These are phyloP conservation scores for Drosophila infuscata DNA, from an alignment of 2,888 invertebrate genomes.

Conservation along the genomic window DNA sequence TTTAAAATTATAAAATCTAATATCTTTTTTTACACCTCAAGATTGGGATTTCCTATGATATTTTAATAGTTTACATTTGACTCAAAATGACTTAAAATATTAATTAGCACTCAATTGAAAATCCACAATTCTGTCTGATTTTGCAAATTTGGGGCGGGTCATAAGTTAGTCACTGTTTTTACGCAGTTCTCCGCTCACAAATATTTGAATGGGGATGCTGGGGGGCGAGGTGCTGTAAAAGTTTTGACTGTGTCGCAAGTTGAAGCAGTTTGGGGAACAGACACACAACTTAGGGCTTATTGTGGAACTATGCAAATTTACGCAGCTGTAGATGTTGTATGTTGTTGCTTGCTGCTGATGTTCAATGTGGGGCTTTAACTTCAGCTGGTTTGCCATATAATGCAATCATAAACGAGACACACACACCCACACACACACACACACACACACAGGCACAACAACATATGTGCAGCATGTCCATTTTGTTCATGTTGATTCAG, in stretches of 20 bases:
- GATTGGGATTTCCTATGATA: no score
- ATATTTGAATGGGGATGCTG: neutral
- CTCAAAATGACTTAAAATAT: neutral
- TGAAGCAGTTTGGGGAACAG: constrained; percentile 28
- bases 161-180: neutral
- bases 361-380: constrained; percentile 34
- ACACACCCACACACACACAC: neutral
- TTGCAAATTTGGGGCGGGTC: no score
- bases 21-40: no score
- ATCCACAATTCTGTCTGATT: neutral
- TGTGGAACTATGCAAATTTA: constrained; percentile 68
- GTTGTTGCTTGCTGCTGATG: constrained; percentile 27
- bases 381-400: constrained; percentile 41
- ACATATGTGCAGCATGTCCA: constrained; percentile 45
- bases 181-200: neutral
- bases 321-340: constrained; percentile 50
- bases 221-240: constrained; percentile 1
- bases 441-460: constrained; percentile 1
- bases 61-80: neutral
- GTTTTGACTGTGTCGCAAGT: constrained; percentile 35
- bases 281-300: constrained; percentile 55
- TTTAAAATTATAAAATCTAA: no score
- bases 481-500: constrained; percentile 41
- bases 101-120: neutral
- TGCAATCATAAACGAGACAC: constrained; percentile 47